phyloP scores from a whole-genome alignment of 2,797 vertebrate genomes.

The Gouania willdenowi region DNA sequence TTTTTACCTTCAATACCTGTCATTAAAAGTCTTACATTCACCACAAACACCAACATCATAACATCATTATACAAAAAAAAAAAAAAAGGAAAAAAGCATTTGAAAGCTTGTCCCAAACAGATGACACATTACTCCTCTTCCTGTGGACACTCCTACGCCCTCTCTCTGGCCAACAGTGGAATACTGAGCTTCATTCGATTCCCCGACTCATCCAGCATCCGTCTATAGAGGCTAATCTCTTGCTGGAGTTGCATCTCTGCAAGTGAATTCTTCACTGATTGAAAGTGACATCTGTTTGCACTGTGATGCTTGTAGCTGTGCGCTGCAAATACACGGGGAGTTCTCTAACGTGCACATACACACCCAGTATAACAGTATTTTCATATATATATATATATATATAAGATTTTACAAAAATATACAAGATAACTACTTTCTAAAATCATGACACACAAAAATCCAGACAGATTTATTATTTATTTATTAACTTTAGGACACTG shows the following conservation, averaged over 20 bases:
- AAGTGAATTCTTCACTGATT: slow-evolving; percentile 53
- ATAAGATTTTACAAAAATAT: no score
- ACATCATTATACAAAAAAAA: no score
- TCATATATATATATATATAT: no score
- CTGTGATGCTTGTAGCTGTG: slow-evolving; percentile 33
- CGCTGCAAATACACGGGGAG: slow-evolving; percentile 19
- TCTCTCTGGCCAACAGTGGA: slow-evolving; percentile 9
- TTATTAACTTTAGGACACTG: slow-evolving; percentile 8
- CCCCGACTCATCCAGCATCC: slow-evolving; percentile 33
- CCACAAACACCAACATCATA: no score
- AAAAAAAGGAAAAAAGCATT: no score
- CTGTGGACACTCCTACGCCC: slow-evolving; percentile 5
- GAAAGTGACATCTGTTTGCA: slow-evolving; percentile 68
- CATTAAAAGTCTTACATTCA: no score
- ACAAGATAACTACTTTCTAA: not conserved
- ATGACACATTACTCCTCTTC: slow-evolving; percentile 7
- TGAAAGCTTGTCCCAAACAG: slow-evolving; percentile 17
- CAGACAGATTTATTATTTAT: no score
- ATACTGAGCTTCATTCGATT: slow-evolving; percentile 21
- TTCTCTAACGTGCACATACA: not conserved
- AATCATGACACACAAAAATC: not conserved
- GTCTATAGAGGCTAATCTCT: slow-evolving; percentile 59
- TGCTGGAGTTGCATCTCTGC: slow-evolving; percentile 52
- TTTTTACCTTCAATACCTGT: no score
- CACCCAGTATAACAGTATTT: no score